Base-by-base conservation (phyloP, 64 coral and sea anemone genomes). In the Montipora sp. region DNA sequence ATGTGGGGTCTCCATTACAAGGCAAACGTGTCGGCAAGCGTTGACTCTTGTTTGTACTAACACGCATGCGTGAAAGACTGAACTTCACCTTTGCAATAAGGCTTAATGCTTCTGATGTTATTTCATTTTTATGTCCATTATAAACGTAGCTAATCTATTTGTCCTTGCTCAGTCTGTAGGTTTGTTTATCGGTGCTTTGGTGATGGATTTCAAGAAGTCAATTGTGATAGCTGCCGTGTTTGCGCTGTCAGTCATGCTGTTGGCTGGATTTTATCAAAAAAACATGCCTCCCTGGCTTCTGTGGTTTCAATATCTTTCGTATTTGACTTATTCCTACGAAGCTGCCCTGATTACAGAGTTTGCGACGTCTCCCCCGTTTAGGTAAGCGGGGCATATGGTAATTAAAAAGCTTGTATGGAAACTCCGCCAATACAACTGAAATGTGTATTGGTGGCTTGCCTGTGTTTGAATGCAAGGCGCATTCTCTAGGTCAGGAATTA, bases 121-220 rank as follows among this genome's bases (percentile, higher is more conserved):
- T 36, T 36, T 36, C 27, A 36, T 36, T 36, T 36, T 36, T 36
- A 36, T 81, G 20, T 0, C 4, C 50, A 44, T 36, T 51, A 9
- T 81, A 7, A 22, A 43, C 21, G 11, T n/a, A 4, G 7, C 49
- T 59, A 19, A 55, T 18, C 1, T 13, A 36, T 45, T n/a, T 15
- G 45, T 90, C 46, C 44, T 88, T 88, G 51, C 48, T 48, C 78
- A 98, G 96, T 93, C 96, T 14, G 77, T 98, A 75, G 96, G 96
- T 5, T 87, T 98, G 80, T 96, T 69, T 19, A 87, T 99, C 43
- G 94, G 98, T 27, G 98, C 98, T 43, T 82, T 92, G 13, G 94
- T 99, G 70, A 96, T 94, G 89, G 84, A 96, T 19, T 96, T 99
- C 19, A 96, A 99, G 22, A 96, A 96, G 81, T 88, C 92, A 2